These are phyloP conservation scores for Condylura cristata DNA, from an alignment of 2,113 vertebrate genomes.

Conservation along the genomic window DNA sequence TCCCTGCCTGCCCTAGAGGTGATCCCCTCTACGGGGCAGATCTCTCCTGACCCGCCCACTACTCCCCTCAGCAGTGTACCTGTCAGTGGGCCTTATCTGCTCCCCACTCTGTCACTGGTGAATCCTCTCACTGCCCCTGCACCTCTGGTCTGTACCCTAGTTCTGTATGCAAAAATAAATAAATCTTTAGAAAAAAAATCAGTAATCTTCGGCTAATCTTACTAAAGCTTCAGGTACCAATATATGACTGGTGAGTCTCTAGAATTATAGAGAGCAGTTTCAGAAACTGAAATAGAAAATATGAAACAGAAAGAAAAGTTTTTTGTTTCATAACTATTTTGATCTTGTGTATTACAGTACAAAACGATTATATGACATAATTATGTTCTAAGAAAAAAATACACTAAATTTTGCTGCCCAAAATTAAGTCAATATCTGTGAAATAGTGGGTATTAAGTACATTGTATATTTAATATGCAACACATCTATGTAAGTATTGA, in stretches of 20 bases:
- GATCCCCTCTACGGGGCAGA: too few relatives aligned
- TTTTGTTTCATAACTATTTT: not conserved
- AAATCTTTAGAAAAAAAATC: too few relatives aligned
- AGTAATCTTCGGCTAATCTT: not conserved
- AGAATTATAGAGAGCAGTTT: slow-evolving; percentile 10
- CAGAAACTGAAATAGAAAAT: slow-evolving; percentile 27
- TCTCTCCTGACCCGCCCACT: too few relatives aligned
- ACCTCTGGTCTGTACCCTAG: too few relatives aligned
- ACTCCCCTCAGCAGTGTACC: too few relatives aligned
- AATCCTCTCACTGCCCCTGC: too few relatives aligned
- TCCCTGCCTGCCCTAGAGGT: too few relatives aligned
- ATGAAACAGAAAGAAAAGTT: not conserved
- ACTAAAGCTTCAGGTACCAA: not conserved
- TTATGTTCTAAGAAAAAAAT: slow-evolving; percentile 18
- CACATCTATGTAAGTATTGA: not conserved
- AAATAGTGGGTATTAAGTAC: not conserved
- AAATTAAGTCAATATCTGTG: not conserved
- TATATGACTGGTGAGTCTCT: not conserved
- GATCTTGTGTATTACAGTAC: not conserved
- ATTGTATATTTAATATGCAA: not conserved
- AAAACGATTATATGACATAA: slow-evolving; percentile 7
- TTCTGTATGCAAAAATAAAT: too few relatives aligned
- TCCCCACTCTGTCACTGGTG: too few relatives aligned
- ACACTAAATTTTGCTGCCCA: not conserved
- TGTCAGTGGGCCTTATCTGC: too few relatives aligned